A percentile compares a stretch with the other conserved stretches of the same genome.
phyloP scores from a whole-genome alignment of 2,797 vertebrate genomes.

The Muscicapa comitata region DNA sequence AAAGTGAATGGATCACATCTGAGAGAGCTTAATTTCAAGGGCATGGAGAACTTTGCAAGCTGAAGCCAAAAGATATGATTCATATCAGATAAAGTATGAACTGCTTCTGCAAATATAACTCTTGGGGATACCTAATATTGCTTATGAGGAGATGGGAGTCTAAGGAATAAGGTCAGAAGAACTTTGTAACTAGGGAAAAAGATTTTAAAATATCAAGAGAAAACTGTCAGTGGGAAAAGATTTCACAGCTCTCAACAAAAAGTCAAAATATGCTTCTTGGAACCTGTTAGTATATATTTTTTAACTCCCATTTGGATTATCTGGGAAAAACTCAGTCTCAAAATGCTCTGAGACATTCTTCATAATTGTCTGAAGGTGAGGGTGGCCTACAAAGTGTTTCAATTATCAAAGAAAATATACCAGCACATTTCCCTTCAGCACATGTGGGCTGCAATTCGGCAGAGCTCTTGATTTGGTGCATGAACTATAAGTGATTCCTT shows the following conservation, averaged over 20 bases:
- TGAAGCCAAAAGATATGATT: conserved; percentile 22
- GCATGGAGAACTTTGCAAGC: neutral
- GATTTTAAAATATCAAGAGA: neutral
- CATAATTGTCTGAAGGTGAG: neutral
- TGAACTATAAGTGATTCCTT: neutral
- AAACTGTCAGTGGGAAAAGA: conserved; percentile 6
- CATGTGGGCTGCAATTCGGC: neutral
- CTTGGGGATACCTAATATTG: neutral
- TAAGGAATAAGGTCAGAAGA: conserved; percentile 7
- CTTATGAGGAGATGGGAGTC: neutral
- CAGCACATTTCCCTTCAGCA: neutral
- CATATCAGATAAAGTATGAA: neutral
- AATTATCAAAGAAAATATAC: conserved; percentile 17
- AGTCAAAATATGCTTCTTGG: neutral
- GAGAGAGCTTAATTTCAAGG: neutral
- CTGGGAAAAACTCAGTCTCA: neutral
- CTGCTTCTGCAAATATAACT: conserved; percentile 5
- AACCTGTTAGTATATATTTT: neutral
- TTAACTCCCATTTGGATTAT: neutral
- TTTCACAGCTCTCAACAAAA: neutral
- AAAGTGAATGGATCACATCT: neutral
- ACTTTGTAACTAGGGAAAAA: neutral
- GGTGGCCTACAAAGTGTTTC: conserved; percentile 5
- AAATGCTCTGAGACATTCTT: neutral
- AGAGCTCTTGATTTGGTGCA: neutral